Evolutionary conservation across 37 sponge, comb jelly and placozoan species (phyloP).

Genomic region (Petrosia ficiformis): DNA sequence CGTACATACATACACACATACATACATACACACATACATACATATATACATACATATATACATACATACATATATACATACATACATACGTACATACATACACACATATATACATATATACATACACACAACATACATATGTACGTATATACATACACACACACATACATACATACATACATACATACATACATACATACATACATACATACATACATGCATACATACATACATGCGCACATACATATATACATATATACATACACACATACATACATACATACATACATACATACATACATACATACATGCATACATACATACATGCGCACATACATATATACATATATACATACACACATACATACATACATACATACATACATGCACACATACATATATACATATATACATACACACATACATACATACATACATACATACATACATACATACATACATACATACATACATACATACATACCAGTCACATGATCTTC

Average conservation of each 20-base stretch:
- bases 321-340: not conserved
- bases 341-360: not conserved
- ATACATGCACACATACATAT: not conserved
- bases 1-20: not conserved
- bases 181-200: not conserved
- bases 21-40: not conserved
- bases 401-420: not conserved
- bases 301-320: conserved; percentile 1
- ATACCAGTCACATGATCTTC: conserved; percentile 82
- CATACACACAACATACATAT: too few relatives aligned
- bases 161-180: not conserved
- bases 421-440: not conserved
- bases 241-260: too few relatives aligned
- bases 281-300: not conserved
- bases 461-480: not conserved
- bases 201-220: not conserved
- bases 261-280: not conserved
- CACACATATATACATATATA: not conserved
- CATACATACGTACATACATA: not conserved
- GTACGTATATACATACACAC: not conserved
- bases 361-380: not conserved
- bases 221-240: not conserved
- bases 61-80: conserved; percentile 4
- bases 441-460: not conserved
- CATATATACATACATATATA: not conserved